Base-by-base conservation (phyloP, 2,113 vertebrate genomes). In the Onychostruthus taczanowskii region DNA sequence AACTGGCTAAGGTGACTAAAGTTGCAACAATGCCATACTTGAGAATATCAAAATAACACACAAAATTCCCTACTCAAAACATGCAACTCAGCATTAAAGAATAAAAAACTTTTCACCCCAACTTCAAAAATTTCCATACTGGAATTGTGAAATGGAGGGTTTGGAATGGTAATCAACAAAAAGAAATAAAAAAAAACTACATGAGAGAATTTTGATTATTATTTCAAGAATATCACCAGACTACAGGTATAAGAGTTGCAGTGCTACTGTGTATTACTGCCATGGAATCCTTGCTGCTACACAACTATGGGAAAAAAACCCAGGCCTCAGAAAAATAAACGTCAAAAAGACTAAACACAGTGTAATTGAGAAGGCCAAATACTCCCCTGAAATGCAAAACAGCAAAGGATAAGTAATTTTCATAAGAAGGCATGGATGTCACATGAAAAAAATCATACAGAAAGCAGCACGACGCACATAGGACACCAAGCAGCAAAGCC, bases 291-390 rank as follows among this genome's bases (percentile, higher is more conserved):
- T 66, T 84, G 56, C 67, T 82, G 35, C 18, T 27, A 39, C 11
- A 31, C 21, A 78, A 47, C 33, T 33, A 18, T 6, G 23, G 35
- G 13, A 58, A 91, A 80, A 2, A 18, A 62, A 87, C 2, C 0
- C 2, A 63, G 14, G 43, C 39, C 16, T 84, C 2, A 0, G 16
- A 39, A 55, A 1, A 63, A n/a, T 17, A 35, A 84, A 43, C 1
- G 5, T 78, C 16, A 35, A 43, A 70, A 31, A 52, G 9, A 52
- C 4, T 87, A 84, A 66, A 84, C 16, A 14, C 7, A 52, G 22
- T 4, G 23, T 47, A 46, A 64, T 21, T 13, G 23, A 49, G 43
- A 18, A 69, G 73, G 33, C 3, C 61, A 93, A 77, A 33, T 37
- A 55, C 18, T 52, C 44, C 26, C 30, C 37, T 56, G 77, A 94